A percentile compares a stretch with the other conserved stretches of the same genome.
Conservation (phyloP, 2,888 invertebrate genomes). For the Deilephila porcellus region DNA sequence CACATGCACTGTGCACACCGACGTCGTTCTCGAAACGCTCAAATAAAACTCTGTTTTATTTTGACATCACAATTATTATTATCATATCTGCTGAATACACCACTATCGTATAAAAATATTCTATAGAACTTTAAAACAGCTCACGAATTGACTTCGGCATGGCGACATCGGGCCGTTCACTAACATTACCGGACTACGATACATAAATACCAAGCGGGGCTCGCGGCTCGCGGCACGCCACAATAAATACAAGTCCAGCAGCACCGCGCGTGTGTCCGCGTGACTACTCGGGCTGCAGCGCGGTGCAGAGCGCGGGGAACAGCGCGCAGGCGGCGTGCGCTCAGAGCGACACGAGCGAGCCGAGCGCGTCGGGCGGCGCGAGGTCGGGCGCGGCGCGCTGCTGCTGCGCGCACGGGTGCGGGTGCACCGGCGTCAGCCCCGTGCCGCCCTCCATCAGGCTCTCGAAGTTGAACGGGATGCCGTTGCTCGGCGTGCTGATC, state of each 20-base stretch:
- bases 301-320: conserved; percentile 36
- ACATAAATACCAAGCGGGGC: conserved; percentile 74
- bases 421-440: conserved; percentile 92
- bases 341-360: conserved; percentile 94
- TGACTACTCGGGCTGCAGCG: conserved; percentile 43
- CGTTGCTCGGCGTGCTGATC: conserved; percentile 94
- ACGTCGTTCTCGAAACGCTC: conserved; percentile 77
- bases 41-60: conserved; percentile 85
- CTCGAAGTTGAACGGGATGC: conserved; percentile 95
- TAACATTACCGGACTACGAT: conserved; percentile 56
- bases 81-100: conserved; percentile 69
- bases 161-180: conserved; percentile 54
- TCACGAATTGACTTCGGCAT: conserved; percentile 77
- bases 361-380: conserved; percentile 86
- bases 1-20: conserved; percentile 78
- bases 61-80: conserved; percentile 79
- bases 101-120: conserved; percentile 76
- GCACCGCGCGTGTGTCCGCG: conserved; percentile 43
- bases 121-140: conserved; percentile 69
- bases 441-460: conserved; percentile 97
- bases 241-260: conserved; percentile 58
- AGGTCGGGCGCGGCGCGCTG: conserved; percentile 89
- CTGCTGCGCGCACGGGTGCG: conserved; percentile 91
- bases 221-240: conserved; percentile 79
- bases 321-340: conserved; percentile 49